A percentile compares a stretch with the other conserved stretches of the same genome.
Evolutionary conservation across 2,888 invertebrate species (phyloP).

Genomic region (Caenorhabditis sulstoni): DNA sequence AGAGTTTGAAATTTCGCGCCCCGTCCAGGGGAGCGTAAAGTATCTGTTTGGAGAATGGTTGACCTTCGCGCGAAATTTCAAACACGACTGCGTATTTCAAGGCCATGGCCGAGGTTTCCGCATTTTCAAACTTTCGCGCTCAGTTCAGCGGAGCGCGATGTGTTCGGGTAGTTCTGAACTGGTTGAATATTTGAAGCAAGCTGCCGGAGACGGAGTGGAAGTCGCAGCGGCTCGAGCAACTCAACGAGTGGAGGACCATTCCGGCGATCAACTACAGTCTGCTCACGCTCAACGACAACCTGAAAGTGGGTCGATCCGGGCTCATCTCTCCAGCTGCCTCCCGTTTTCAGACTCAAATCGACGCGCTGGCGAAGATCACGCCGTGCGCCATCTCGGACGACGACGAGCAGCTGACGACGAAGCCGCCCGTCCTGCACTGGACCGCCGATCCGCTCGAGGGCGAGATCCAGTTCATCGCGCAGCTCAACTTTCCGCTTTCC

Average conservation of each 20-base stretch:
- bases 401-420: conserved; percentile 36
- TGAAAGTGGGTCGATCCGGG: conserved; percentile 34
- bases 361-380: conserved; percentile 35
- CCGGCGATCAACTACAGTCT: conserved; percentile 61
- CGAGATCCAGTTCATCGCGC: conserved; percentile 66
- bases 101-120: too few species aligned
- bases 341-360: conserved; percentile 44
- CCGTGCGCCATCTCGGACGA: conserved; percentile 47
- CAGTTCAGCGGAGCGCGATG: too few species aligned
- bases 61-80: too few species aligned
- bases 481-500: conserved; percentile 58
- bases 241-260: conserved; percentile 62
- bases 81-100: too few species aligned
- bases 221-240: conserved; percentile 53
- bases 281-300: conserved; percentile 51
- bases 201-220: conserved; percentile 65
- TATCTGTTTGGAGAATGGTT: too few species aligned
- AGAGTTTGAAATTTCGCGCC: too few species aligned
- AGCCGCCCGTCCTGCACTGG: conserved; percentile 66
- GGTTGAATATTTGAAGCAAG: conserved; percentile 41
- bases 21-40: too few species aligned
- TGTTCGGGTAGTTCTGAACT: too few species aligned
- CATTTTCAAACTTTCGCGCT: too few species aligned
- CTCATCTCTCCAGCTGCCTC: background rate
- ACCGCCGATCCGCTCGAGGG: conserved; percentile 65